A percentile compares a stretch with the other conserved stretches of the same genome.
Conservation (phyloP, 2,888 invertebrate genomes). For the Syrista parreyssii region DNA sequence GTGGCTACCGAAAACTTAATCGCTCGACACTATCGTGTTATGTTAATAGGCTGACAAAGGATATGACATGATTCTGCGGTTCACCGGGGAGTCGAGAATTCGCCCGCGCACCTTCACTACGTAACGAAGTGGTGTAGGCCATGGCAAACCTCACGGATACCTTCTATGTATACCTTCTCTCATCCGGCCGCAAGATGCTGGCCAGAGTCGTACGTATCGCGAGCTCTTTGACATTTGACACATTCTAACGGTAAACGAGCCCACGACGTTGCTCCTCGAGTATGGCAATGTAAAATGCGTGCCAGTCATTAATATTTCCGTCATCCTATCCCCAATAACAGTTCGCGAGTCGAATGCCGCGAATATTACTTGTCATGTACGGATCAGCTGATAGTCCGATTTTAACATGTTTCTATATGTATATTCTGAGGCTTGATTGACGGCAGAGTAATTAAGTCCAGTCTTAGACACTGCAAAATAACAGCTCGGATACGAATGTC, state of each 20-base stretch:
- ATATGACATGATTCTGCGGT: constrained; percentile 18
- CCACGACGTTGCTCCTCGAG: background rate
- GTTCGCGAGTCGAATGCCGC: background rate
- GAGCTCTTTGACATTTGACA: constrained; percentile 30
- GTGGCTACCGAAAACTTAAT: background rate
- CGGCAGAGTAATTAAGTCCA: background rate
- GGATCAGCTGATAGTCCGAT: background rate
- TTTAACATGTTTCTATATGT: background rate
- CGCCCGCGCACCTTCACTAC: background rate
- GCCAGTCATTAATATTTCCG: background rate
- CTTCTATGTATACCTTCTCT: background rate
- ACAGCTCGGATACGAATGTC: background rate
- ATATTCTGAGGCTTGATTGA: background rate
- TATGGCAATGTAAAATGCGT: background rate
- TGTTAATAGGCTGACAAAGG: constrained; percentile 19
- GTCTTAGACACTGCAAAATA: background rate
- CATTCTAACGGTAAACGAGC: constrained; percentile 17
- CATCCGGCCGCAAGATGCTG: background rate
- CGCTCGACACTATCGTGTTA: constrained; percentile 16
- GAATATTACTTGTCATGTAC: background rate
- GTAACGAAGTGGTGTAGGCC: background rate
- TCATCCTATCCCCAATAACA: background rate
- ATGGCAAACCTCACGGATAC: background rate
- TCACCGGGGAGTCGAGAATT: constrained; percentile 7
- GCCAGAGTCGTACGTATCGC: background rate